These are phyloP conservation scores for Macrochelys suwanniensis DNA, from an alignment of 2,797 vertebrate species.

Conservation along the genomic window DNA sequence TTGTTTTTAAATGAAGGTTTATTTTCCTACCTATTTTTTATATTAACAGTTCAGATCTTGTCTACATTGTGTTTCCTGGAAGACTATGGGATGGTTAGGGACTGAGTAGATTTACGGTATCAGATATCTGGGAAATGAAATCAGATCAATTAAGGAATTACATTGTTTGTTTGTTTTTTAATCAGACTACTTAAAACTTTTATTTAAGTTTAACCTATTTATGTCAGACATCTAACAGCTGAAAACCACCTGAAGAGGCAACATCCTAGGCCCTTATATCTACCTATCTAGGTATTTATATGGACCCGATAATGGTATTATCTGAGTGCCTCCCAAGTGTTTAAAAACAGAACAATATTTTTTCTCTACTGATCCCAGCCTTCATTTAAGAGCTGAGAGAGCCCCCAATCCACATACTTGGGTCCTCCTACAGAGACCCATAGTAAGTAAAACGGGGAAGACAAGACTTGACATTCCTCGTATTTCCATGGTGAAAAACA, in stretches of 20 bases:
- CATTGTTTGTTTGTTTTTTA: background rate
- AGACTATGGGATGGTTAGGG: slow-evolving; percentile 27
- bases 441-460: background rate
- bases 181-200: background rate
- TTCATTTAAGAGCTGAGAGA: background rate
- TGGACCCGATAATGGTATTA: background rate
- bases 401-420: background rate
- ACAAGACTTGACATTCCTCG: background rate
- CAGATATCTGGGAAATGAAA: background rate
- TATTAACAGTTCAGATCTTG: background rate
- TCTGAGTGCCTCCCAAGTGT: slow-evolving; percentile 12
- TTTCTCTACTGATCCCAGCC: background rate
- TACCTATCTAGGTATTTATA: background rate
- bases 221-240: background rate
- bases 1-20: slow-evolving; percentile 13
- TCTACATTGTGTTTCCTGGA: slow-evolving; percentile 28
- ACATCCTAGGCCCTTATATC: background rate
- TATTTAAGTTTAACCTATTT: background rate
- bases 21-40: slow-evolving; percentile 29
- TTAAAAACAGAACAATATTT: background rate
- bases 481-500: background rate
- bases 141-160: background rate
- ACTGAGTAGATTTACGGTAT: background rate
- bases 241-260: background rate
- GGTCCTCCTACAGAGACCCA: slow-evolving; percentile 23